These are phyloP conservation scores for Anorthoa munda DNA, from an alignment of 2,888 invertebrate genomes.

Conservation along the genomic window DNA sequence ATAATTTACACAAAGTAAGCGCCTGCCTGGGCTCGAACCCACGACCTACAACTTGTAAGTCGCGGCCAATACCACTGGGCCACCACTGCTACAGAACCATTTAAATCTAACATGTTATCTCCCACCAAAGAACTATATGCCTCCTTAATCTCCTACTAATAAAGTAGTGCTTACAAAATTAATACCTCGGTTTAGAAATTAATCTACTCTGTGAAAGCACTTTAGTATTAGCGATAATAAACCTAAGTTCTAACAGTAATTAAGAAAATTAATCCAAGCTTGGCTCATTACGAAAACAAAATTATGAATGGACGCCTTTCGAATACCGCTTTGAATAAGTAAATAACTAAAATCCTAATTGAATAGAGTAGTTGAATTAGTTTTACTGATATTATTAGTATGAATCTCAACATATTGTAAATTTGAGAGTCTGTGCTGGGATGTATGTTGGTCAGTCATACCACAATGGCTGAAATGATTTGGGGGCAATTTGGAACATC, in stretches of 20 bases:
- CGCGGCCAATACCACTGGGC: too few species aligned
- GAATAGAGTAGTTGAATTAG: background rate
- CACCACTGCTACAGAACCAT: too few species aligned
- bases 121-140: background rate
- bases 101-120: background rate
- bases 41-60: too few species aligned
- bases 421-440: too few species aligned
- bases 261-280: constrained; percentile 38
- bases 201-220: constrained; percentile 36
- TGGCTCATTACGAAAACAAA: constrained; percentile 19
- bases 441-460: background rate
- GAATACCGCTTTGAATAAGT: constrained; percentile 9
- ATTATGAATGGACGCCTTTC: constrained; percentile 27
- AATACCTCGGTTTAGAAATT: constrained; percentile 33
- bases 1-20: too few species aligned
- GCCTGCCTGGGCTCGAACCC: too few species aligned
- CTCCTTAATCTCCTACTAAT: background rate
- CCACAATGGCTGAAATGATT: background rate
- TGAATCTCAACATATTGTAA: too few species aligned
- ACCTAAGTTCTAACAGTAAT: constrained; percentile 29
- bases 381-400: background rate
- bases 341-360: background rate
- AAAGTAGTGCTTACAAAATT: constrained; percentile 22
- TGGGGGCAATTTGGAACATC: too few species aligned
- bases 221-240: constrained; percentile 25